Conservation (phyloP, 1,140 invertebrate genomes). For the Ganaspis sp. region DNA sequence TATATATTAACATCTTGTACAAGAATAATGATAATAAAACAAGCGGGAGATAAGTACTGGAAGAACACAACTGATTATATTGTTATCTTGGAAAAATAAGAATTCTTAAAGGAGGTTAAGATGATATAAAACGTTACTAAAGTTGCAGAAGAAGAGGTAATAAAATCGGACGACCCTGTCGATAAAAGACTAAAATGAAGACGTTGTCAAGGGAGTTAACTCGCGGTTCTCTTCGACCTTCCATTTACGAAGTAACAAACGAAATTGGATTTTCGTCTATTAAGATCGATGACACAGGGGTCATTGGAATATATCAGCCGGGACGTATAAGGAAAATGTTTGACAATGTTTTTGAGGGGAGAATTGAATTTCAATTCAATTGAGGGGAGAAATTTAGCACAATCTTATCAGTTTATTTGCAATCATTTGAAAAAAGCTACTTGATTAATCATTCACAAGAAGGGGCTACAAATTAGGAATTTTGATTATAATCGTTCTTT, state of each 20-base stretch:
- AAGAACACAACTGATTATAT: neutral
- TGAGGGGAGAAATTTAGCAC: no score
- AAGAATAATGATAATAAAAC: neutral
- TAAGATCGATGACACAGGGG: slow-evolving; percentile 16
- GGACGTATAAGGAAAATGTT: no score
- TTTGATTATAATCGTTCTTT: no score
- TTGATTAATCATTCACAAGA: no score
- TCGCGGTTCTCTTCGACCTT: slow-evolving; percentile 17
- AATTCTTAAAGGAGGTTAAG: slow-evolving; percentile 11
- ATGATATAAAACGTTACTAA: slow-evolving; percentile 7
- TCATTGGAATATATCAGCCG: neutral
- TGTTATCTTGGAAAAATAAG: neutral
- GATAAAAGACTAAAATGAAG: slow-evolving; percentile 24
- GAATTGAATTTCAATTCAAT: no score
- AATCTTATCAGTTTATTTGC: no score
- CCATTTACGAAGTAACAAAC: slow-evolving; percentile 31
- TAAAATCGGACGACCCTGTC: slow-evolving; percentile 13
- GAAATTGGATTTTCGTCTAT: slow-evolving; percentile 43
- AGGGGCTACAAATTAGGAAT: no score
- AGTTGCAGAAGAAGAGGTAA: slow-evolving; percentile 15
- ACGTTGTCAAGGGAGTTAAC: slow-evolving; percentile 17
- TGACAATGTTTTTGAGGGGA: no score
- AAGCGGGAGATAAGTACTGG: neutral
- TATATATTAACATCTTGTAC: neutral
- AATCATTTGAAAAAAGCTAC: no score